phyloP scores from a whole-genome alignment of 2,888 invertebrate species.

The Keiferia lycopersicella region DNA sequence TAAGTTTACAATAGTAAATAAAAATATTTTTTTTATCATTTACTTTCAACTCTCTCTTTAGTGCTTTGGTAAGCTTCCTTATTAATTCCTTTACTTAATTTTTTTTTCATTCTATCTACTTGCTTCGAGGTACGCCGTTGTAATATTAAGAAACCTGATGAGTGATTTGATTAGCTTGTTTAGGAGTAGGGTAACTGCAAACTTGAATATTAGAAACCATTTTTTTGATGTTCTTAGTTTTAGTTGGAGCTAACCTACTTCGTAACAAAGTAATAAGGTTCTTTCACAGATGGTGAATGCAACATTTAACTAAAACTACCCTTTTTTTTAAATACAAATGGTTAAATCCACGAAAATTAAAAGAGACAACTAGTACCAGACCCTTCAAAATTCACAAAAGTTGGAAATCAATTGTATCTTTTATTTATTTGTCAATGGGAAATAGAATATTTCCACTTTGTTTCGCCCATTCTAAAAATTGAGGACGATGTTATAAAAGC shows the following conservation, averaged over 20 bases:
- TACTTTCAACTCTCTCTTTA: conserved; percentile 38
- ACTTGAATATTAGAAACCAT: too few species aligned
- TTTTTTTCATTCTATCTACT: conserved; percentile 28
- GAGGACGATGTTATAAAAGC: too few species aligned
- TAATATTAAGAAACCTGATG: background rate
- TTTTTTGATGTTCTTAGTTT: background rate
- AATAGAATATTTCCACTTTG: too few species aligned
- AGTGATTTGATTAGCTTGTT: background rate
- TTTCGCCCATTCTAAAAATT: too few species aligned
- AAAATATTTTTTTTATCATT: conserved; percentile 50
- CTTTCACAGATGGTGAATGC: background rate
- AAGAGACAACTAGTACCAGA: background rate
- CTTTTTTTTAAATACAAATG: too few species aligned
- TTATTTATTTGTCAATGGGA: too few species aligned
- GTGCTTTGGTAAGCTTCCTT: conserved; percentile 27
- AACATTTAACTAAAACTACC: conserved; percentile 4
- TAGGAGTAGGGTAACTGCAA: background rate
- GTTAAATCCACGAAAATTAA: background rate
- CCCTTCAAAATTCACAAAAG: background rate
- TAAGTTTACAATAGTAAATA: conserved; percentile 50
- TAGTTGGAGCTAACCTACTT: background rate
- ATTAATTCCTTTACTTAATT: conserved; percentile 36
- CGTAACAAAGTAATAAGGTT: background rate
- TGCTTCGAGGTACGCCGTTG: conserved; percentile 26
- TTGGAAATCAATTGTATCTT: too few species aligned